These are phyloP conservation scores for Emydocephalus ijimae DNA, from an alignment of 2,113 vertebrate species.

Conservation along the genomic window DNA sequence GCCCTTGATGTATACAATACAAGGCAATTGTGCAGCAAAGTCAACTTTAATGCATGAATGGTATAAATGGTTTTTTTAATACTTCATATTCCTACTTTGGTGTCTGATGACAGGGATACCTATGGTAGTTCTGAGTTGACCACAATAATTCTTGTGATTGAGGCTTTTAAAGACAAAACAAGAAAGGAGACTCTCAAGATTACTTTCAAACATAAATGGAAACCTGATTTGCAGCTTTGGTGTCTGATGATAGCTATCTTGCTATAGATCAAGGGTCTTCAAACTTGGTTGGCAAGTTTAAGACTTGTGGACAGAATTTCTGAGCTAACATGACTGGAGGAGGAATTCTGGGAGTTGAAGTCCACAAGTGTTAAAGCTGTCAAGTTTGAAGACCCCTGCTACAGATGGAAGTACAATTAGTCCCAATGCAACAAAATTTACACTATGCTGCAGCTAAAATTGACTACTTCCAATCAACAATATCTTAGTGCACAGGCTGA, in stretches of 20 bases:
- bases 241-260: background rate
- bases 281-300: too few species aligned
- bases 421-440: background rate
- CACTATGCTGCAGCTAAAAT: background rate
- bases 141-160: background rate
- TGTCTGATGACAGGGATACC: background rate
- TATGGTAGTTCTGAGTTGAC: background rate
- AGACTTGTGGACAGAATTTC: too few species aligned
- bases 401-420: background rate
- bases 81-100: background rate
- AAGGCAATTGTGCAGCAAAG: background rate
- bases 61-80: background rate
- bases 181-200: background rate
- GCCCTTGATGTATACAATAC: background rate
- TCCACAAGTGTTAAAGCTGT: too few species aligned
- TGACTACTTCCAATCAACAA: background rate
- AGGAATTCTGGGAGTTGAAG: too few species aligned
- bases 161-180: background rate
- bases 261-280: background rate
- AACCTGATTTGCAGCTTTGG: background rate
- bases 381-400: background rate
- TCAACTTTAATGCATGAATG: background rate
- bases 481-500: background rate
- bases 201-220: background rate
- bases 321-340: too few species aligned